These are phyloP conservation scores for Percopsis omiscomaycus DNA, from an alignment of 2,797 vertebrate species.

Conservation along the genomic window DNA sequence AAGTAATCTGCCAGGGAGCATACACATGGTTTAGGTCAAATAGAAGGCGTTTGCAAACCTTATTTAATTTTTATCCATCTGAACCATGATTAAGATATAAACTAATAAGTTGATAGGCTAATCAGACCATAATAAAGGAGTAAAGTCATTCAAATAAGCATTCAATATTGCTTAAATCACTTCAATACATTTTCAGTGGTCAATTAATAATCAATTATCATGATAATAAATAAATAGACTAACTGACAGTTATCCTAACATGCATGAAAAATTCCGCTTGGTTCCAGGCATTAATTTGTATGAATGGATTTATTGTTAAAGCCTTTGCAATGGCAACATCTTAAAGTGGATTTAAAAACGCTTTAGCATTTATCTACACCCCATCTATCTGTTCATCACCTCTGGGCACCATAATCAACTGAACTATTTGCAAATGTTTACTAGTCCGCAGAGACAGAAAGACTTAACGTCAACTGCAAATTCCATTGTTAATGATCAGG, in stretches of 20 bases:
- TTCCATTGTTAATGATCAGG: slow-evolving; percentile 64
- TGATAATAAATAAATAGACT: no score
- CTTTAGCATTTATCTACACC: slow-evolving; percentile 22
- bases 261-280: slow-evolving; percentile 7
- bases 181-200: no score
- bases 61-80: no score
- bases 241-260: neutral
- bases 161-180: no score
- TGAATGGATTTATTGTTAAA: slow-evolving; percentile 8
- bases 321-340: slow-evolving; percentile 18
- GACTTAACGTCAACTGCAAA: slow-evolving; percentile 46
- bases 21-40: no score
- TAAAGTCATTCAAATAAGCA: no score
- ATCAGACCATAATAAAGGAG: no score
- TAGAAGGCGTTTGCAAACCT: no score
- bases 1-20: no score
- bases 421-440: slow-evolving; percentile 70
- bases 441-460: slow-evolving; percentile 51
- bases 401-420: slow-evolving; percentile 60
- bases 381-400: slow-evolving; percentile 36
- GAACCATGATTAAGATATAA: no score
- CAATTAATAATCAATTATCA: no score
- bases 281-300: neutral
- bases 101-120: no score
- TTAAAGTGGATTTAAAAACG: slow-evolving; percentile 18